Evolutionary conservation across 2,797 vertebrate genomes (phyloP), one percentile per base, ranked within the genome.

Genomic region (Carduelis carduelis): DNA sequence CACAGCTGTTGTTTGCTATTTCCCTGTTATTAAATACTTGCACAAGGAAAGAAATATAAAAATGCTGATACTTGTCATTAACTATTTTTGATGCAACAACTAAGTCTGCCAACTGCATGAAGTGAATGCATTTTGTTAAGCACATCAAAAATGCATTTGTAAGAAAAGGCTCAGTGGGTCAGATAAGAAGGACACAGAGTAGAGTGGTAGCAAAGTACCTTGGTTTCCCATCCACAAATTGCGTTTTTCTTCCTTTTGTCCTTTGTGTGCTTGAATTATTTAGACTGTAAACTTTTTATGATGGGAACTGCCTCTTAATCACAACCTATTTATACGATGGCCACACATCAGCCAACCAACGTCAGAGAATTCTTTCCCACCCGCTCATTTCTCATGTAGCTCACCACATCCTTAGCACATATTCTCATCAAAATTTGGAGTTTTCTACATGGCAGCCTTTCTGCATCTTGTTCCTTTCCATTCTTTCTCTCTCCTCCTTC

Each of bases 21-120:
- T 96, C 96, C 96, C 96, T 56, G 87, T 96, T 97, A 97, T 96
- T 96, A 97, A 96, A 96, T 94, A 96, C 96, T 96, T 90, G 91
- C 96, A 97, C 93, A 93, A 93, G 96, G 94, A 96, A 96, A 96
- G 89, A 96, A 96, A 96, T 95, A 96, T 82, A 95, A 97, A 97
- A 97, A 95, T 96, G 96, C 96, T 97, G 96, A 97, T 97, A 96
- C 93, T 96, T 96, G 95, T 94, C 89, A 74, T 96, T 95, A 95
- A 97, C 96, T 96, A 97, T 97, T 96, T 97, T 96, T 93, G 96
- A 96, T 96, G 96, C 96, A 95, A 97, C 91, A 95, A 95, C 94
- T 84, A 90, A 95, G 95, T 95, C 93, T 97, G 95, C 96, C 96
- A 96, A 96, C 87, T 97, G 96, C 70, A 91, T 84, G 80, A 95